Evolutionary conservation across 2,888 invertebrate genomes (phyloP), one percentile per base, ranked within the genome.

Genomic region (Digitonthophagus gazella): DNA sequence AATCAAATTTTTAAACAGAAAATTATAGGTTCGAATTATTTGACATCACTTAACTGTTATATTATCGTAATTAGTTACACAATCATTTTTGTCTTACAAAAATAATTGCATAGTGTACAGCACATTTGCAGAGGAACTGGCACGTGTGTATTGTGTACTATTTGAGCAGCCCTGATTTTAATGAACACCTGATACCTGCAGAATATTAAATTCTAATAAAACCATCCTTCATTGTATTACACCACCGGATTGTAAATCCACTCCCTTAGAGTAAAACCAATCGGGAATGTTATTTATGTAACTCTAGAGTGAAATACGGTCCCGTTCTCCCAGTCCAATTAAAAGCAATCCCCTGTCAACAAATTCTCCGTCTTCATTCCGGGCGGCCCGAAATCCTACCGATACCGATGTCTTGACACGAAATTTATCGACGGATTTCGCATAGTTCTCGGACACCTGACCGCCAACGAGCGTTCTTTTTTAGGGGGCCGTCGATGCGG

Each of bases 401-500:
- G 28, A 44, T 44, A 44, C 28, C 28, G 28, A 44, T 44, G 28
- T 44, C 28, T 44, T 44, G 28, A 44, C 28, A 11, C 28, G 28
- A 44, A 44, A 44, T 44, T 44, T 44, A 44, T 44, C 28, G 28
- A 11, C 28, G 28, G 28, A 44, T 44, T 44, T 44, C 28, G 28
- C 28, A 44, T 44, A 44, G 28, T 44, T 44, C 11, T 44, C 28
- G 28, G 28, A 44, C 28, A 44, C 28, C 28, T 44, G 28, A 44
- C 28, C 6, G 61, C 61, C n/a, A 18, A 61, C 61, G 61, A 18
- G 19, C 18, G 20, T 19, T 15, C 28, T 19, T 44, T 65, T 65
- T 54, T 65, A 77, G 73, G 79, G 78, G 78, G 71, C 73, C n/a
- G 75, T 76, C 68, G 54, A 76, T 68, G 72, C 77, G 69, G 72